Conservation (phyloP, 1,140 invertebrate genomes). For the Penaeus japonicus region DNA sequence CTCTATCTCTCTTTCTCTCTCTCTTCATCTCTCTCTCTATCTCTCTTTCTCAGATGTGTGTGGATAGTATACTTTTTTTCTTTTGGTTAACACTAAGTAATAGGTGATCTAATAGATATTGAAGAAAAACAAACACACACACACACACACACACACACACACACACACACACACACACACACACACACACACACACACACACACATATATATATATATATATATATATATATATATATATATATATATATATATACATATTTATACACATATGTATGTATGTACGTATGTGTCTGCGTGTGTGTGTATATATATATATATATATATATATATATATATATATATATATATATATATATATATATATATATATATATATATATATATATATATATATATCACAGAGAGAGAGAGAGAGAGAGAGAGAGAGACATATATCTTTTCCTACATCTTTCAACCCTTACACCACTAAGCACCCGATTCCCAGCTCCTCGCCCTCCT, state of each 20-base stretch:
- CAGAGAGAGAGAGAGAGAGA: neutral
- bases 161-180: neutral
- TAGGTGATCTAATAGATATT: no score
- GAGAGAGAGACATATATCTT: neutral
- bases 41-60: neutral
- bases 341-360: neutral
- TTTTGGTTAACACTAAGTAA: neutral
- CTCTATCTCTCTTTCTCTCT: neutral
- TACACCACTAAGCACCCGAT: no score
- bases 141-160: neutral
- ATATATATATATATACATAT: neutral
- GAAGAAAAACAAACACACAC: no score
- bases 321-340: neutral
- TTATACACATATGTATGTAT: neutral
- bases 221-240: neutral
- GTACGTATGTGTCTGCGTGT: neutral
- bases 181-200: slow-evolving; percentile 37
- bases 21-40: neutral
- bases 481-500: neutral
- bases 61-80: no score
- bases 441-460: no score
- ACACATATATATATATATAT: neutral
- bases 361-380: neutral
- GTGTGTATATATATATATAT: neutral
- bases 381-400: no score